Evolutionary conservation across 1,140 invertebrate species (phyloP), one percentile per base, ranked within the genome.

Genomic region (Zaprionus lachaisei): DNA sequence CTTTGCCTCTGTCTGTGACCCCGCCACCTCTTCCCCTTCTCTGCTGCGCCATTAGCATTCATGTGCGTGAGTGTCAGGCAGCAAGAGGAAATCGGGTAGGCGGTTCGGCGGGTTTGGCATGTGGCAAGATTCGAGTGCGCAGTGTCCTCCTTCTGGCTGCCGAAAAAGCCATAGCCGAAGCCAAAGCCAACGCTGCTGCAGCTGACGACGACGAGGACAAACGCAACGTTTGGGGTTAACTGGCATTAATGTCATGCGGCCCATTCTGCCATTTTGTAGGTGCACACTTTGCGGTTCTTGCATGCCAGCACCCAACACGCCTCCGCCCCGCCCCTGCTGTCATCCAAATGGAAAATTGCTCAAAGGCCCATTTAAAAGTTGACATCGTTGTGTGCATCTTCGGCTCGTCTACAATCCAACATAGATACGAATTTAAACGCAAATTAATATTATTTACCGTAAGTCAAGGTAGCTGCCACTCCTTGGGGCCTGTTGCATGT

Each of bases 161-260:
- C 81, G 55, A 81, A 83, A 79, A 87, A 69, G 41, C 41, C 41
- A 47, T 47, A 7, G 41, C n/a, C 41, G 5, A 5, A 69, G 51
- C 54, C 70, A 66, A 77, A 77, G 83, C 82, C 75, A 62, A 79
- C 49, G 78, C 75, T 90, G 79, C 81, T 90, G 79, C 81, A 77
- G 77, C 66, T 81, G 76, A 77, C 68, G 62, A 73, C 47, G 61
- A 77, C 67, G 78, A 68, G 72, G 64, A 83, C 41, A 47, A 47
- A 47, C 41, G 41, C 80, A 83, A 82, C 83, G 75, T 75, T 87
- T 78, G 81, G 85, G 79, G 78, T 89, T 89, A 89, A 90, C 84
- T 90, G 85, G 84, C 84, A 89, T 90, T 89, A 89, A 89, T 89
- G 85, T 81, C 84, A 89, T 72, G 66, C 84, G 75, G 72, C 57